phyloP scores from a whole-genome alignment of 2,797 vertebrate species.

The Enteromius viviparus region DNA sequence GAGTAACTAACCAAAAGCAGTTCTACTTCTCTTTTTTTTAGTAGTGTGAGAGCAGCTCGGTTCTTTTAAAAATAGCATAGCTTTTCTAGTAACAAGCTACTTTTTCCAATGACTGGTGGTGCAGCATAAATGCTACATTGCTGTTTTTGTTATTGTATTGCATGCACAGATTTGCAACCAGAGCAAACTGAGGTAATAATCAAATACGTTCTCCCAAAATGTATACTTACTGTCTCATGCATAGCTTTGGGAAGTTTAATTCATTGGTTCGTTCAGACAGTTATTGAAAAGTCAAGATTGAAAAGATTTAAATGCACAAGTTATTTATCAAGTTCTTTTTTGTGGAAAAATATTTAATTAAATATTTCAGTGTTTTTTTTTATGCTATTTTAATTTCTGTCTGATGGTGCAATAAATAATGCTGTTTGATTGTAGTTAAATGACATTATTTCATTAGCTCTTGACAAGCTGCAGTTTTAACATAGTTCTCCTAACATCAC shows the following conservation, averaged over 20 bases:
- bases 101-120: constrained; percentile 8
- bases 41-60: background rate
- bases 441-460: background rate
- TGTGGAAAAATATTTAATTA: background rate
- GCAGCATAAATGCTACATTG: background rate
- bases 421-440: background rate
- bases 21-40: background rate
- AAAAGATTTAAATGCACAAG: background rate
- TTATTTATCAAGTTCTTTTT: background rate
- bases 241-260: background rate
- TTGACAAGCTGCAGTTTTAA: background rate
- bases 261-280: background rate
- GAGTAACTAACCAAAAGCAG: background rate
- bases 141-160: constrained; percentile 2
- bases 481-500: background rate
- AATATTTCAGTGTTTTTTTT: background rate
- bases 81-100: background rate
- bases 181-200: background rate
- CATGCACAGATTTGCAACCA: background rate
- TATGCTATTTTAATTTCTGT: no score
- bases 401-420: background rate
- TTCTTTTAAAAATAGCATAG: background rate
- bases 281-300: background rate
- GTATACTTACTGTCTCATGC: background rate
- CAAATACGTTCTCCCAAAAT: background rate